Conservation (phyloP, 2,113 vertebrate genomes). For the Vimba vimba region DNA sequence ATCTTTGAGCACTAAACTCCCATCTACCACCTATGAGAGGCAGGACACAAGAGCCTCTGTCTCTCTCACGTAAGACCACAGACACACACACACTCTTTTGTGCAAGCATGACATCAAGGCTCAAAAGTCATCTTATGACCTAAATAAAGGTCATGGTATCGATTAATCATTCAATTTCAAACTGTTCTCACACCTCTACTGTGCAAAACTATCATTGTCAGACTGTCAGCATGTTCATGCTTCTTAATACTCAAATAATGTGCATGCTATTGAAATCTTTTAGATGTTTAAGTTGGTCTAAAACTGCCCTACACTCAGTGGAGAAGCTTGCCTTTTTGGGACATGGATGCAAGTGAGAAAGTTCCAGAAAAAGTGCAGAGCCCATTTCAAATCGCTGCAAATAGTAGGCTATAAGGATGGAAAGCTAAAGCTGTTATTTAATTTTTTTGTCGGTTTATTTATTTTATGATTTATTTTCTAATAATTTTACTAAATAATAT, state of each 20-base stretch:
- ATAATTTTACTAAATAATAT: background rate
- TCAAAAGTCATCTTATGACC: slow-evolving; percentile 11
- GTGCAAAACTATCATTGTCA: too few relatives aligned
- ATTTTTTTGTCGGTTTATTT: background rate
- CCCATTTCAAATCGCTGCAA: background rate
- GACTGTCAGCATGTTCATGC: too few relatives aligned
- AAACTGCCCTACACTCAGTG: background rate
- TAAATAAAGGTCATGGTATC: slow-evolving; percentile 38
- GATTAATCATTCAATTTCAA: background rate
- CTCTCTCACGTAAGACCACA: background rate
- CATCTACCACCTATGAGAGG: background rate
- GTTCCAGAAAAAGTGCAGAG: background rate
- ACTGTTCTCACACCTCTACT: background rate
- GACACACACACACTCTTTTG: background rate
- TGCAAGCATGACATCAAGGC: slow-evolving; percentile 27
- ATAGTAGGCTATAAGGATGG: background rate
- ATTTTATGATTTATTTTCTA: background rate
- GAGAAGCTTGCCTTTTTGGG: background rate
- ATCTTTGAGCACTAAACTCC: background rate
- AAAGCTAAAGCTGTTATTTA: background rate
- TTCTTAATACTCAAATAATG: background rate
- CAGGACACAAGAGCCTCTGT: background rate
- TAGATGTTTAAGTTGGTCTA: background rate
- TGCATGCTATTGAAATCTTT: background rate
- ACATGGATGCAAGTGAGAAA: background rate